A percentile compares a stretch with the other conserved stretches of the same genome.
Conservation (phyloP, 2,797 vertebrate species). For the Anguilla anguilla region DNA sequence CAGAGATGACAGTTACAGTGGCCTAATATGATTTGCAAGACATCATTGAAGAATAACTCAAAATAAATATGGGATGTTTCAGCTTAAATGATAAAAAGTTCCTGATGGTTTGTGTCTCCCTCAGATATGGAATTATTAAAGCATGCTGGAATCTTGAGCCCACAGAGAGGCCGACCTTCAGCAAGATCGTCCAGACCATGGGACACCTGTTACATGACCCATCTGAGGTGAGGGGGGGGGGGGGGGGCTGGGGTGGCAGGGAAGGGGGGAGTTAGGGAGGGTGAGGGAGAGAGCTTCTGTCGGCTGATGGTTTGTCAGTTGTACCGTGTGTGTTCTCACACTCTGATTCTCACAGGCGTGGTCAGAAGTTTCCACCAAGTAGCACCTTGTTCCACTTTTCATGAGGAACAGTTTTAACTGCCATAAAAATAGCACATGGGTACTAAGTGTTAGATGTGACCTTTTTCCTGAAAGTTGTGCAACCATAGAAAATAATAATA, state of each 20-base stretch:
- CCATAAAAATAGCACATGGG: background rate
- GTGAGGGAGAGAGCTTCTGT: background rate
- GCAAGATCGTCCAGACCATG: conserved; percentile 78
- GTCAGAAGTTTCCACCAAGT: background rate
- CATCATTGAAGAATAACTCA: background rate
- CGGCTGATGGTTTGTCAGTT: background rate
- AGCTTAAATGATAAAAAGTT: background rate
- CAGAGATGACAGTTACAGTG: background rate
- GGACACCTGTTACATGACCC: conserved; percentile 70
- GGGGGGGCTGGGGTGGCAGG: background rate
- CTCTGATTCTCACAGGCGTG: conserved; percentile 1
- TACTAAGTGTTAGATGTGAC: background rate
- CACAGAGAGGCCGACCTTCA: conserved; percentile 84
- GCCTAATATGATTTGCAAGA: background rate
- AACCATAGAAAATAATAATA: background rate
- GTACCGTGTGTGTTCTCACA: background rate
- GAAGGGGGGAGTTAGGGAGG: background rate
- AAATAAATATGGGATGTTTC: background rate
- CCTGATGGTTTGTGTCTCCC: background rate
- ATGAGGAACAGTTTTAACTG: background rate
- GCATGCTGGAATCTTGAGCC: conserved; percentile 90
- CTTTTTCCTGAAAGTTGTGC: background rate
- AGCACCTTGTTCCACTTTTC: conserved; percentile 14
- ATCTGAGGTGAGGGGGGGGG: conserved; percentile 65
- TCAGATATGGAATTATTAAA: conserved; percentile 89